Percentiles rank a stretch among this genome's conserved stretches.
Evolutionary conservation across 2,888 invertebrate genomes (phyloP).

Genomic region (Luffia ferchaultella): DNA sequence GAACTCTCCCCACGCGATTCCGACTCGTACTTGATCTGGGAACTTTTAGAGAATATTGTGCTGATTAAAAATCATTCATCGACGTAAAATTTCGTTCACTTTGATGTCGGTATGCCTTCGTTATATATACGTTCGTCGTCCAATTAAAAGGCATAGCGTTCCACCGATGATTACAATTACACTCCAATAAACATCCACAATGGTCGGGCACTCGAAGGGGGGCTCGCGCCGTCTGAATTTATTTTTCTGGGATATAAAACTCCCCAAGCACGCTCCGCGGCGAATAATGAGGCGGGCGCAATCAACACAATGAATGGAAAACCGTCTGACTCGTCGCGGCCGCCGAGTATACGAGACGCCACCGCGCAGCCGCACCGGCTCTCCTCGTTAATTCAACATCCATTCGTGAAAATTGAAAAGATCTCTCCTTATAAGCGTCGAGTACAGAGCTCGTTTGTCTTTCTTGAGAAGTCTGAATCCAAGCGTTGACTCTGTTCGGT

Average conservation of each 20-base stretch:
- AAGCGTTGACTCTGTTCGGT: too few species aligned
- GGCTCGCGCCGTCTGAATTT: neutral
- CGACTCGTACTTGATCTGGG: too few species aligned
- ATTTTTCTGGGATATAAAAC: neutral
- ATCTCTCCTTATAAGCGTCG: neutral
- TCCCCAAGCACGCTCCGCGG: neutral
- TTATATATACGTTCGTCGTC: neutral
- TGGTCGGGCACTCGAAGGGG: neutral
- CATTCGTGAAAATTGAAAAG: neutral
- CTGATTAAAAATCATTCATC: neutral
- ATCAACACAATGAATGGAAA: conserved; percentile 9
- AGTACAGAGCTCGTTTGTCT: neutral
- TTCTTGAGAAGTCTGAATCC: neutral
- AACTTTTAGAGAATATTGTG: too few species aligned
- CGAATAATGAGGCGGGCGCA: conserved; percentile 8
- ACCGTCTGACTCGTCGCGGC: conserved; percentile 6
- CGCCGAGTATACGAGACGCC: conserved; percentile 6
- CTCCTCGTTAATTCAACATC: conserved; percentile 5
- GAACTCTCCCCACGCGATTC: too few species aligned
- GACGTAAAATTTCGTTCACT: neutral
- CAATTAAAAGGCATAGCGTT: neutral
- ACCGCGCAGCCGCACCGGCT: conserved; percentile 7
- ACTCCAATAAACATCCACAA: neutral
- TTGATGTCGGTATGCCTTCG: neutral
- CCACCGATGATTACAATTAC: neutral